Evolutionary conservation across 2,888 invertebrate genomes (phyloP).

Genomic region (Galeruca laticollis): DNA sequence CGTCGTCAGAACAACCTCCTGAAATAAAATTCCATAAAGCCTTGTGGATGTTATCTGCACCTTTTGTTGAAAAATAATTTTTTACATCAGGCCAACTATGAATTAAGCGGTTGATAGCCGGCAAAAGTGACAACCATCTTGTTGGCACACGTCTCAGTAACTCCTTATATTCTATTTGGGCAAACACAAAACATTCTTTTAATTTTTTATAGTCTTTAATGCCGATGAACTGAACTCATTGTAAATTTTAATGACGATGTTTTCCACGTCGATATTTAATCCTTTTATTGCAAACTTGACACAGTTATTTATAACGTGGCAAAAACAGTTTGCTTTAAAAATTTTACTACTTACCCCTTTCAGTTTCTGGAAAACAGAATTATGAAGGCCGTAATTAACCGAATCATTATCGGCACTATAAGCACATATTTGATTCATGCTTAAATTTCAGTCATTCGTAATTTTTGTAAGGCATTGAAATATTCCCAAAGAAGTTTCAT

Average conservation of each 20-base stretch:
- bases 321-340: slow-evolving; percentile 48
- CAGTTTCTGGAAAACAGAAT: slow-evolving; percentile 16
- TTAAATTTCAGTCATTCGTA: background rate
- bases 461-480: background rate
- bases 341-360: slow-evolving; percentile 28
- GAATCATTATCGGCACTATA: slow-evolving; percentile 1
- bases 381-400: background rate
- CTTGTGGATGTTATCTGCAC: slow-evolving; percentile 26
- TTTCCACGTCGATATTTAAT: slow-evolving; percentile 50
- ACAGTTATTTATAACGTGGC: slow-evolving; percentile 48
- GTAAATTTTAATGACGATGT: slow-evolving; percentile 45
- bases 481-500: background rate
- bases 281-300: slow-evolving; percentile 47
- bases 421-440: background rate
- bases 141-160: slow-evolving; percentile 26
- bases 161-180: slow-evolving; percentile 32
- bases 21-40: slow-evolving; percentile 14
- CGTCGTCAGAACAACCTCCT: background rate
- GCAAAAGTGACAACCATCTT: slow-evolving; percentile 41
- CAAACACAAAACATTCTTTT: slow-evolving; percentile 38
- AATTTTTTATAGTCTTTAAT: slow-evolving; percentile 44
- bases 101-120: slow-evolving; percentile 43
- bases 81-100: slow-evolving; percentile 41
- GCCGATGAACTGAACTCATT: slow-evolving; percentile 48
- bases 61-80: slow-evolving; percentile 35